Percentiles rank a stretch among this genome's conserved stretches.
Conservation (phyloP, 2,113 vertebrate species). For the Hippolais icterina region DNA sequence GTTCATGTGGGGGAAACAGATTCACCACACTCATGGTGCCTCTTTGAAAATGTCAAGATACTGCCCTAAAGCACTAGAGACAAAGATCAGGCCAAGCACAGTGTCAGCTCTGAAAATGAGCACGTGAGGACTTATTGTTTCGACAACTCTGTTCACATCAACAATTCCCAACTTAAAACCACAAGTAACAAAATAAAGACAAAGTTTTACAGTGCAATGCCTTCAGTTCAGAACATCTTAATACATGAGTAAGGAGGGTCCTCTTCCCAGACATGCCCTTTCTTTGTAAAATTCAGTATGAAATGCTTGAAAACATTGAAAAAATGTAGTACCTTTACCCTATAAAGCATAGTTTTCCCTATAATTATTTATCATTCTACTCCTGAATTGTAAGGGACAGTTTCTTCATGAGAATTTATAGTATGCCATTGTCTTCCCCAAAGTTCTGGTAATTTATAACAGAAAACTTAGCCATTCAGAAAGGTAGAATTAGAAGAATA, state of each 20-base stretch:
- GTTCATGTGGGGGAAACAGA: background rate
- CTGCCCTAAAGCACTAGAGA: background rate
- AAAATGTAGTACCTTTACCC: background rate
- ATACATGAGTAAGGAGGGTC: background rate
- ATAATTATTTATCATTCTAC: background rate
- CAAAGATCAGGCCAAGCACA: background rate
- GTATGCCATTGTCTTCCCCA: background rate
- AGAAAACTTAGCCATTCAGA: background rate
- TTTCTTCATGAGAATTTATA: background rate
- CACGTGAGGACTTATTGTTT: background rate
- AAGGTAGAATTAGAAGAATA: background rate
- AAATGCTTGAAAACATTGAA: background rate
- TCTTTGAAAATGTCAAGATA: background rate
- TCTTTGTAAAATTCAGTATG: background rate
- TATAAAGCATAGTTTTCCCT: background rate
- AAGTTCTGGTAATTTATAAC: background rate
- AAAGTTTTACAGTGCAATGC: background rate
- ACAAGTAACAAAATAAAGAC: background rate
- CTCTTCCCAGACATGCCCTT: background rate
- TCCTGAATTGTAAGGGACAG: background rate
- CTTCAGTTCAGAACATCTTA: background rate
- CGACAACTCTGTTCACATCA: background rate
- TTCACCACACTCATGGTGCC: background rate
- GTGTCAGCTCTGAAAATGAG: background rate
- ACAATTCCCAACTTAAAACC: background rate